phyloP scores from a whole-genome alignment of 2,113 vertebrate genomes.

The Cercocebus atys region DNA sequence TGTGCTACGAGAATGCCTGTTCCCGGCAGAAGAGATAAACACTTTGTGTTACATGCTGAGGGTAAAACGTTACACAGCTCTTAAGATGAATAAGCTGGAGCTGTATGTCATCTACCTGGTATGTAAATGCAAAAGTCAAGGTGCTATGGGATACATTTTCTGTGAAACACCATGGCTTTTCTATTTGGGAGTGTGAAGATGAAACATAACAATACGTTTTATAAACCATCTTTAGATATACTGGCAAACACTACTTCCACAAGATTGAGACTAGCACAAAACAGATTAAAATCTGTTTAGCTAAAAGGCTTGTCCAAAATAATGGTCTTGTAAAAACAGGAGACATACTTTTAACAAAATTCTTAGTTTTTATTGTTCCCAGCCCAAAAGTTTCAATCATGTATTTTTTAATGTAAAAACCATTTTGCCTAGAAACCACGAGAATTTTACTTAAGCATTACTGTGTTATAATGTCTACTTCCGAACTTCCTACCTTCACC shows the following conservation, averaged over 20 bases:
- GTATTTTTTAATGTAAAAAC: not conserved
- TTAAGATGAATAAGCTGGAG: not conserved
- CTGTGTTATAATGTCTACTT: not conserved
- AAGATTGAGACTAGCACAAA: not conserved
- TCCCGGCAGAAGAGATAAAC: not conserved
- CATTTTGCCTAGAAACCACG: not conserved
- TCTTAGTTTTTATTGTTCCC: not conserved
- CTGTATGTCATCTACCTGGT: too few species aligned
- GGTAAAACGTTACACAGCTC: not conserved
- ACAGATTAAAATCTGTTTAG: not conserved
- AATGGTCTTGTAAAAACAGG: not conserved
- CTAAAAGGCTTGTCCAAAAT: not conserved
- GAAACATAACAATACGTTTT: not conserved
- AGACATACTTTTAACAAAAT: conserved; percentile 12
- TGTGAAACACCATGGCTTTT: not conserved
- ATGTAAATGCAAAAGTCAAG: not conserved
- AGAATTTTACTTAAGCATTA: not conserved
- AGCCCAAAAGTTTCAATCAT: not conserved
- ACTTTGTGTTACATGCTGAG: not conserved
- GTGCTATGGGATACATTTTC: not conserved
- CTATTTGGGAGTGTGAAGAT: not conserved
- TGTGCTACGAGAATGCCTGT: not conserved
- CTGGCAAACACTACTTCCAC: not conserved
- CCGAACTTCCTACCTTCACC: conserved; percentile 87
- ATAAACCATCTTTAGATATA: not conserved